Evolutionary conservation across 2,888 invertebrate species (phyloP), one percentile per base, ranked within the genome.

Genomic region (Troides aeacus): DNA sequence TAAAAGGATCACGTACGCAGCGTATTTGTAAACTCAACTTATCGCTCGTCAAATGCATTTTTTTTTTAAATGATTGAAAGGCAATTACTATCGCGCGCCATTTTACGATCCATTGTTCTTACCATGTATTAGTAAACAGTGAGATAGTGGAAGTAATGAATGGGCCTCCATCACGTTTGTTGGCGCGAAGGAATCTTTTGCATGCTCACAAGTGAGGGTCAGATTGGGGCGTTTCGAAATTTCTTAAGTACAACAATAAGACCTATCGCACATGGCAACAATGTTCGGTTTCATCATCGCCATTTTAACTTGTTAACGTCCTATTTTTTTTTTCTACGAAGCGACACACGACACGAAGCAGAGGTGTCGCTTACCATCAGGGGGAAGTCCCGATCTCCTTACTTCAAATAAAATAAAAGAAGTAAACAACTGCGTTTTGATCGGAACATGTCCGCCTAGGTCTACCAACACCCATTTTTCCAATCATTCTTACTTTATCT

Each of bases 81-180:
- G 24, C 64, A 36, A 62, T 66, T 63, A 66, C 56, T 67, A 67
- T 70, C 66, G 46, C 15, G 24, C 42, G 57, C 18, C 58, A 53
- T 59, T 70, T 70, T 70, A 70, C 63, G 58, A 53, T 23, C 62
- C 66, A 66, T 70, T 70, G 70, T 70, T 70, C 65, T 58, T 46
- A 23, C 10, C 56, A n/a, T 17, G 63, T 62, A 58, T 70, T 70
- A 66, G 66, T 70, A 70, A 70, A 70, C 62, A 70, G 50, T 66
- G 15, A 63, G 70, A 70, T 70, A 70, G 53, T 24, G 62, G 59
- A 42, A 59, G 42, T 57, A 56, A 6, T 66, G 62, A 65, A 69
- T 65, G 65, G 50, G n/a, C 23, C 42, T 24, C 6, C 24, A 62
- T 56, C 69, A 69, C 69, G 69, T 69, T 65, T 62, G 3, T 36